These are phyloP conservation scores for Cichladusa arquata DNA, from an alignment of 2,113 vertebrate genomes.

Conservation along the genomic window DNA sequence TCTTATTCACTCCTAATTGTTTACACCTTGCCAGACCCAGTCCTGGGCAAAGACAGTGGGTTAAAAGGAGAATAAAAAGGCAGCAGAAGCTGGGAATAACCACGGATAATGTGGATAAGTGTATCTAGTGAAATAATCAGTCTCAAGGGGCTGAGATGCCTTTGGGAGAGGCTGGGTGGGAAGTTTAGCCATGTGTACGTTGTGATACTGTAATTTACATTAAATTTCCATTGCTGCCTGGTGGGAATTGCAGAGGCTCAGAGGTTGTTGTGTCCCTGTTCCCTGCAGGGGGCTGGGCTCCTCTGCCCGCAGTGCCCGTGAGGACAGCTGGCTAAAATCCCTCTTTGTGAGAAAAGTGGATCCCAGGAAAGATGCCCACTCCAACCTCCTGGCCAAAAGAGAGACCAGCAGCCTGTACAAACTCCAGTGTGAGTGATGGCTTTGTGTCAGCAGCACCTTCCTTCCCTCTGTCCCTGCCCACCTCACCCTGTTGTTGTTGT, in stretches of 20 bases:
- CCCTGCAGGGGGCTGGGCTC: conserved; percentile 49
- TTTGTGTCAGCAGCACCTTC: background rate
- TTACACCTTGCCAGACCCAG: background rate
- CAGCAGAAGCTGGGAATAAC: background rate
- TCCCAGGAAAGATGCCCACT: conserved; percentile 95
- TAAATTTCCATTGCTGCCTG: background rate
- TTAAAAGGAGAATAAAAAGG: background rate
- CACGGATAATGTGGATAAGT: background rate
- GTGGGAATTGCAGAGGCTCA: background rate
- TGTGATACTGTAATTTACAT: background rate
- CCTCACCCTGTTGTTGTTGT: conserved; percentile 68
- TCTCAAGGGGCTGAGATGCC: background rate
- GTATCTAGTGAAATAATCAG: background rate
- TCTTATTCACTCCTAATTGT: background rate
- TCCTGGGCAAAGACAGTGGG: background rate
- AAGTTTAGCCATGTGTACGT: background rate
- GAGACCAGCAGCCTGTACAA: conserved; percentile 97
- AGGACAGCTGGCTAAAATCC: conserved; percentile 96
- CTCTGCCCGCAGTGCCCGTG: conserved; percentile 69
- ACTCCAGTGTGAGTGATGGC: conserved; percentile 86
- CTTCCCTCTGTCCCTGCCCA: background rate
- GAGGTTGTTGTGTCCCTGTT: background rate
- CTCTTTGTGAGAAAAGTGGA: conserved; percentile 96
- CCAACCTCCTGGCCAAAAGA: conserved; percentile 93
- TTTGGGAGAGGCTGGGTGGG: background rate